phyloP scores from a whole-genome alignment of 2,888 invertebrate species.

The Pomacea canaliculata region DNA sequence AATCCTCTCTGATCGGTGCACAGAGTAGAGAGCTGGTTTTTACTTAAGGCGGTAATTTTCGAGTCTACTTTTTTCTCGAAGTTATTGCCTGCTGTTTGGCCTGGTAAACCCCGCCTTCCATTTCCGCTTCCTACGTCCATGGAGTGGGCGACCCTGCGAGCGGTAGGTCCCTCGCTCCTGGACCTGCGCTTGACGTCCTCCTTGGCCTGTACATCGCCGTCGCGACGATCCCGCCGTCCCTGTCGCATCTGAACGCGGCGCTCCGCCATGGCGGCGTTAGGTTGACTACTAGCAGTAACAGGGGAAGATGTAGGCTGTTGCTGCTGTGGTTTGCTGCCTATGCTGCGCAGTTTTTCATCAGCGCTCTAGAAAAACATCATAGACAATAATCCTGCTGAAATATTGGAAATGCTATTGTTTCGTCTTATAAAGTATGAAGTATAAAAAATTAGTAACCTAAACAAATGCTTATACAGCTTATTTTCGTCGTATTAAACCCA shows the following conservation, averaged over 20 bases:
- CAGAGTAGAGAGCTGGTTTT: conserved; percentile 20
- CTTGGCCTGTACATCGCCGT: conserved; percentile 31
- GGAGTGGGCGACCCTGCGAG: conserved; percentile 36
- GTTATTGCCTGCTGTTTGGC: conserved; percentile 15
- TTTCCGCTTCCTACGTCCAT: conserved; percentile 33
- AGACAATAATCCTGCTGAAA: no score
- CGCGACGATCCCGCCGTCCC: conserved; percentile 31
- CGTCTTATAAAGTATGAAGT: not conserved
- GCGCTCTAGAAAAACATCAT: conserved; percentile 50
- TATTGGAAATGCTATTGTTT: not conserved
- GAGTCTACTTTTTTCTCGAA: conserved; percentile 34
- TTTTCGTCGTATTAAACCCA: no score
- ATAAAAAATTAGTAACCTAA: no score
- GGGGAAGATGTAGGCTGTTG: conserved; percentile 6
- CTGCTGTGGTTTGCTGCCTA: conserved; percentile 43
- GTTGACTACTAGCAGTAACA: conserved; percentile 8
- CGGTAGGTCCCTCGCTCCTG: conserved; percentile 56
- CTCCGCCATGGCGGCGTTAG: conserved; percentile 46
- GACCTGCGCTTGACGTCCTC: conserved; percentile 50
- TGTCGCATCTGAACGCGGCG: conserved; percentile 45
- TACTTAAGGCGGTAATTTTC: not conserved
- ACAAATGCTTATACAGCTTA: not conserved
- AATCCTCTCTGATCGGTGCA: conserved; percentile 37
- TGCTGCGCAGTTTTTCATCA: conserved; percentile 59
- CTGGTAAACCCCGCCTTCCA: conserved; percentile 15